Conservation (phyloP, 2,888 invertebrate genomes). For the Anagyrus pseudococci region DNA sequence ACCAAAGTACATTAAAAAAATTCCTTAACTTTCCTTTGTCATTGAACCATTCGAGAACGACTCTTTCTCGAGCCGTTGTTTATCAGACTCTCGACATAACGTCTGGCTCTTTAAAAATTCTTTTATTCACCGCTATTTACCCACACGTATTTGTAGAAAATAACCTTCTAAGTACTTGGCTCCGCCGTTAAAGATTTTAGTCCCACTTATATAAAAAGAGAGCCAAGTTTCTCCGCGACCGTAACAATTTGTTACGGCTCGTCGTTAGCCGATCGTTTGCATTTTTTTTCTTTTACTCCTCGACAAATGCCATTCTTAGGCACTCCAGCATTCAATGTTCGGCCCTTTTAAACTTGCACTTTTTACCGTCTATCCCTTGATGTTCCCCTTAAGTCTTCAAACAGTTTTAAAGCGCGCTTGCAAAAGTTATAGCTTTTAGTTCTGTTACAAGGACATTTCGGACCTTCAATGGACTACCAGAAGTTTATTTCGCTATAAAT, state of each 20-base stretch:
- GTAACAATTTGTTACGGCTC: conserved; percentile 34
- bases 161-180: neutral
- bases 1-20: too few species aligned
- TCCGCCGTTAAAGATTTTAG: conserved; percentile 27
- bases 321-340: too few species aligned
- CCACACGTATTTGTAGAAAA: neutral
- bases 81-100: conserved; percentile 17
- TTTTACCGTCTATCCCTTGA: too few species aligned
- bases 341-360: too few species aligned
- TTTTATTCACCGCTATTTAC: too few species aligned
- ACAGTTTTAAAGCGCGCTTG: too few species aligned
- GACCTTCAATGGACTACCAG: too few species aligned
- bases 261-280: conserved; percentile 20
- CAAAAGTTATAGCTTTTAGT: too few species aligned
- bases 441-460: too few species aligned
- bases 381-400: too few species aligned
- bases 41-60: conserved; percentile 9
- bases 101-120: neutral
- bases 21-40: too few species aligned
- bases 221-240: conserved; percentile 3
- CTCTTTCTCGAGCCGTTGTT: conserved; percentile 16
- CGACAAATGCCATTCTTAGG: conserved; percentile 20
- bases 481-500: too few species aligned
- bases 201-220: conserved; percentile 16
- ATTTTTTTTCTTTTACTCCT: conserved; percentile 10